Evolutionary conservation across 2,888 invertebrate genomes (phyloP).

Genomic region (Ophioninae sp.): DNA sequence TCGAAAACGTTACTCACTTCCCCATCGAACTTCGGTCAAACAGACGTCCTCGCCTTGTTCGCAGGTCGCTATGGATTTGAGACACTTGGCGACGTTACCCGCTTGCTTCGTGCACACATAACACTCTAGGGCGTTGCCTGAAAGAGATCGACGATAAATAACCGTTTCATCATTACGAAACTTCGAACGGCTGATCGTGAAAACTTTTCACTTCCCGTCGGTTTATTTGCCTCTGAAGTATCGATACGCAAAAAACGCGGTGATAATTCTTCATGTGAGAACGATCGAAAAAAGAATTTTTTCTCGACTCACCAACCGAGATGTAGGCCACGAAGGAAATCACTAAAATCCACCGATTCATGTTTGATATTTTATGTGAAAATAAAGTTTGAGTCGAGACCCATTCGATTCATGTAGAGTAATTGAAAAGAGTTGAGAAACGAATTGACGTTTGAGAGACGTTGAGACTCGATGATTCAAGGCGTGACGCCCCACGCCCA

Average conservation of each 20-base stretch:
- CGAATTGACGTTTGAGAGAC: constrained; percentile 38
- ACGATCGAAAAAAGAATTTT: neutral
- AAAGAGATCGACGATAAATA: constrained; percentile 57
- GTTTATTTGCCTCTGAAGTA: neutral
- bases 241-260: neutral
- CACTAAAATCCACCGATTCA: constrained; percentile 48
- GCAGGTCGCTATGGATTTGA: constrained; percentile 95
- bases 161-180: too few relatives aligned
- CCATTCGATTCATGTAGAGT: neutral
- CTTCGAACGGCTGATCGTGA: neutral
- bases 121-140: constrained; percentile 91
- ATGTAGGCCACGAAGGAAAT: constrained; percentile 37
- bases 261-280: neutral
- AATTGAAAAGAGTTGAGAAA: neutral
- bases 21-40: constrained; percentile 95
- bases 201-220: neutral
- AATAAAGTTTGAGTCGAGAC: neutral
- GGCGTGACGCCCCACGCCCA: constrained; percentile 28
- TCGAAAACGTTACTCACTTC: constrained; percentile 84
- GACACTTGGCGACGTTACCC: constrained; percentile 95
- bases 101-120: constrained; percentile 97
- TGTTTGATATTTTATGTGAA: neutral
- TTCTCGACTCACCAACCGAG: constrained; percentile 45
- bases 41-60: constrained; percentile 93
- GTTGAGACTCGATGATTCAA: constrained; percentile 40